phyloP scores from a whole-genome alignment of 2,113 vertebrate species.

The Neolamprologus ventralis region DNA sequence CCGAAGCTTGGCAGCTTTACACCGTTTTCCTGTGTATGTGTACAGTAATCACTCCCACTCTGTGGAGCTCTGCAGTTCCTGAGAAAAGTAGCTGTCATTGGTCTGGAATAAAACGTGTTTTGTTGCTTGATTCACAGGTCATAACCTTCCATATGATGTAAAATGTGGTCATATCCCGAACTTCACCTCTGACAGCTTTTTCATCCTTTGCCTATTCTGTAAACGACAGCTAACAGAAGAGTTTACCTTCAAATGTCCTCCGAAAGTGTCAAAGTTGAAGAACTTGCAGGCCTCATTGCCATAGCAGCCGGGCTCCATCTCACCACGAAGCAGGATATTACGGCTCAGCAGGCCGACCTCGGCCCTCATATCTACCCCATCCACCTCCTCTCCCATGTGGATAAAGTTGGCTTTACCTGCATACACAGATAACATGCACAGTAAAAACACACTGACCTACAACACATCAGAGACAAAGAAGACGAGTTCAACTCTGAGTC shows the following conservation, averaged over 20 bases:
- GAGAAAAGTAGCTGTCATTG: not conserved
- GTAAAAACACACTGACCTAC: not conserved
- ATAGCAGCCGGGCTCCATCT: constrained; percentile 83
- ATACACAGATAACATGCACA: not conserved
- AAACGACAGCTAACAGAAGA: not conserved
- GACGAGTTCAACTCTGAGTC: not conserved
- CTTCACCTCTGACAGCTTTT: not conserved
- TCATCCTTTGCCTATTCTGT: no score
- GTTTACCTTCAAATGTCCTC: constrained; percentile 91
- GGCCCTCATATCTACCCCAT: constrained; percentile 89
- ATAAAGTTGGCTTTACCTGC: constrained; percentile 82
- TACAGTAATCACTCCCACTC: not conserved
- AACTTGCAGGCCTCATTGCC: constrained; percentile 82
- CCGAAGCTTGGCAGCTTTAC: not conserved
- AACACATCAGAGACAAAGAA: not conserved
- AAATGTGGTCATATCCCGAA: not conserved
- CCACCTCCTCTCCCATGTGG: constrained; percentile 82
- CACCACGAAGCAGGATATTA: constrained; percentile 81
- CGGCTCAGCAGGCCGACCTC: constrained; percentile 91
- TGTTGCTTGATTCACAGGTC: not conserved
- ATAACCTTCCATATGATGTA: not conserved
- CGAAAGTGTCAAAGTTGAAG: constrained; percentile 93
- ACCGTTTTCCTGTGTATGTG: not conserved
- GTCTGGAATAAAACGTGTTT: not conserved
- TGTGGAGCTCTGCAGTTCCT: not conserved